Percentiles rank a stretch among this genome's conserved stretches.
phyloP scores from a whole-genome alignment of 2,888 invertebrate species.

The Caenorhabditis panamensis region DNA sequence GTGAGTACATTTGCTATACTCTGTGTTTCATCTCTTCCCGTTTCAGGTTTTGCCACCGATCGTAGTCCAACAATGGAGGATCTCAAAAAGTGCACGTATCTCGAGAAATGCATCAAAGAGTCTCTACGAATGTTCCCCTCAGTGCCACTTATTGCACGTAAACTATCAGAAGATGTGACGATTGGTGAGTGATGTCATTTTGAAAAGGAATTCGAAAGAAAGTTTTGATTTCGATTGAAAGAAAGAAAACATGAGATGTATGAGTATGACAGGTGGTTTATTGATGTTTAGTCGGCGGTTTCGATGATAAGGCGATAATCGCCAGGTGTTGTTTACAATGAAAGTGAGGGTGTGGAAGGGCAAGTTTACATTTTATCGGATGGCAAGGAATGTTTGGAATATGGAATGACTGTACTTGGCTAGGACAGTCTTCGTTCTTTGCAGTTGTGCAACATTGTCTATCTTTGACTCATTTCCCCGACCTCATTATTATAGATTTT shows the following conservation, averaged over 20 bases:
- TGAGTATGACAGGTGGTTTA: conserved; percentile 14
- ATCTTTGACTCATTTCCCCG: no score
- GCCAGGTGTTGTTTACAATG: no score
- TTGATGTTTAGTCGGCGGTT: conserved; percentile 23
- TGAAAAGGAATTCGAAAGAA: neutral
- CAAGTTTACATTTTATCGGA: no score
- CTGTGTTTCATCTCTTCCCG: neutral
- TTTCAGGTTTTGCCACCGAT: conserved; percentile 42
- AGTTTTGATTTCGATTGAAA: neutral
- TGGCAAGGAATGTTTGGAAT: no score
- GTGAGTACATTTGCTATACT: conserved; percentile 3
- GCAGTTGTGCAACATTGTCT: no score
- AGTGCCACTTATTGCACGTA: conserved; percentile 67
- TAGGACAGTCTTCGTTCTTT: no score
- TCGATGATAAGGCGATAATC: neutral
- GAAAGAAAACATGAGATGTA: neutral
- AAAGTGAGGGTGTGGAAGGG: no score
- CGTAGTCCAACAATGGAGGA: conserved; percentile 80
- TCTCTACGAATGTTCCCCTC: conserved; percentile 67
- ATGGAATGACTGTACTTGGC: no score
- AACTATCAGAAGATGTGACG: conserved; percentile 63
- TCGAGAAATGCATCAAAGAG: conserved; percentile 80
- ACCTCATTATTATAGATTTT: no score
- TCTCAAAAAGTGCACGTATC: conserved; percentile 74
- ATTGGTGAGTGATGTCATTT: conserved; percentile 59